phyloP scores from a whole-genome alignment of 2,888 invertebrate species.

The Corbicula japonica region DNA sequence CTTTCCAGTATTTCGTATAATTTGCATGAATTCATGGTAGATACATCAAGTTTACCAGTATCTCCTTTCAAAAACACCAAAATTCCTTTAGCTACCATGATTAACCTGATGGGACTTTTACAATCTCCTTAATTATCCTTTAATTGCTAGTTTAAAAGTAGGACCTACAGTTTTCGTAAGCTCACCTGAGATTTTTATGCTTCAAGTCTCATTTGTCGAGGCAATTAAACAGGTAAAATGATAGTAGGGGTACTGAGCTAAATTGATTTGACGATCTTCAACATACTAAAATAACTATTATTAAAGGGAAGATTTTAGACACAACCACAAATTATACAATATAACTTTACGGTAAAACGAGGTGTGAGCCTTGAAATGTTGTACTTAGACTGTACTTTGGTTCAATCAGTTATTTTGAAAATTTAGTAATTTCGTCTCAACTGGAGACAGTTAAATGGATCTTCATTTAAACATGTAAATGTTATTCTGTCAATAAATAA shows the following conservation, averaged over 20 bases:
- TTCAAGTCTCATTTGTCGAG: conserved; percentile 23
- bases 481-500: too few relatives aligned
- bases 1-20: too few relatives aligned
- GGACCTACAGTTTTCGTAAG: conserved; percentile 18
- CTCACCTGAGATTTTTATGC: conserved; percentile 36
- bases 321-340: conserved; percentile 28
- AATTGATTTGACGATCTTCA: conserved; percentile 32
- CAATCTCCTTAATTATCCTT: conserved; percentile 35
- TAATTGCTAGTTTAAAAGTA: conserved; percentile 34
- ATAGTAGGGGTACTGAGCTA: conserved; percentile 22
- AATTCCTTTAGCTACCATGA: conserved; percentile 23
- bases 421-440: too few relatives aligned
- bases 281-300: conserved; percentile 20
- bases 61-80: conserved; percentile 14
- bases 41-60: too few relatives aligned
- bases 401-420: too few relatives aligned
- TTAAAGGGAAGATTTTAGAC: conserved; percentile 14
- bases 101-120: conserved; percentile 33
- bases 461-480: too few relatives aligned
- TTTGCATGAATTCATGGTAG: too few relatives aligned
- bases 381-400: too few relatives aligned
- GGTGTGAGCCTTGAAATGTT: conserved; percentile 12
- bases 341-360: conserved; percentile 22
- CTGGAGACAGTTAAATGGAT: too few relatives aligned
- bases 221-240: conserved; percentile 33